A percentile compares a stretch with the other conserved stretches of the same genome.
Evolutionary conservation across 2,888 invertebrate genomes (phyloP).

Genomic region (Hyles lineata): DNA sequence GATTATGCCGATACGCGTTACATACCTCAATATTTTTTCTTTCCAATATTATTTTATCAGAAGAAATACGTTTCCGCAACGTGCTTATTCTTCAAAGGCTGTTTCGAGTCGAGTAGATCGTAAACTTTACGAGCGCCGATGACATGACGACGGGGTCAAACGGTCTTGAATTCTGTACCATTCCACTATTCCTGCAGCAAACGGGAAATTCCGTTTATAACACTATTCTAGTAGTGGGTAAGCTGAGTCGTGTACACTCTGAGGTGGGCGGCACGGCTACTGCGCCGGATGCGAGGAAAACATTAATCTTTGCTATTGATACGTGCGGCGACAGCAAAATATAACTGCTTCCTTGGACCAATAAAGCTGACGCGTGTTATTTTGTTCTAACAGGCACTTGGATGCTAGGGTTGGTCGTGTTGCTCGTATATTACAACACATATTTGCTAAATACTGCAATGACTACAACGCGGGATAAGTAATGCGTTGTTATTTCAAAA

Average conservation of each 20-base stretch:
- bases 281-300: slow-evolving; percentile 33
- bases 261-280: slow-evolving; percentile 40
- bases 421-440: slow-evolving; percentile 6
- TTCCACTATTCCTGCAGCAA: slow-evolving; percentile 38
- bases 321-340: slow-evolving; percentile 3
- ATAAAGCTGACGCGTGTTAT: background rate
- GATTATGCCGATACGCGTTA: slow-evolving; percentile 53
- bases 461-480: background rate
- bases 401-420: background rate
- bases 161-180: slow-evolving; percentile 42
- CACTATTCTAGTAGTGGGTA: slow-evolving; percentile 52
- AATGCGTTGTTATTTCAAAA: background rate
- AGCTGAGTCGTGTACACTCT: slow-evolving; percentile 44
- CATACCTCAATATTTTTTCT: slow-evolving; percentile 55
- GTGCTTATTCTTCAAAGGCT: slow-evolving; percentile 53
- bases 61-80: slow-evolving; percentile 44
- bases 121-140: slow-evolving; percentile 64
- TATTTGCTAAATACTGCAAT: background rate
- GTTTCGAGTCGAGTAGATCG: slow-evolving; percentile 49
- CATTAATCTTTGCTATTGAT: slow-evolving; percentile 40
- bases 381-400: background rate
- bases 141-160: slow-evolving; percentile 57
- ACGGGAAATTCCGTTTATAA: slow-evolving; percentile 58
- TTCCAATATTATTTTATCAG: slow-evolving; percentile 59
- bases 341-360: slow-evolving; percentile 8